Percentiles rank a stretch among this genome's conserved stretches.
phyloP scores from a whole-genome alignment of 2,113 vertebrate genomes.

The Tupaia tana region DNA sequence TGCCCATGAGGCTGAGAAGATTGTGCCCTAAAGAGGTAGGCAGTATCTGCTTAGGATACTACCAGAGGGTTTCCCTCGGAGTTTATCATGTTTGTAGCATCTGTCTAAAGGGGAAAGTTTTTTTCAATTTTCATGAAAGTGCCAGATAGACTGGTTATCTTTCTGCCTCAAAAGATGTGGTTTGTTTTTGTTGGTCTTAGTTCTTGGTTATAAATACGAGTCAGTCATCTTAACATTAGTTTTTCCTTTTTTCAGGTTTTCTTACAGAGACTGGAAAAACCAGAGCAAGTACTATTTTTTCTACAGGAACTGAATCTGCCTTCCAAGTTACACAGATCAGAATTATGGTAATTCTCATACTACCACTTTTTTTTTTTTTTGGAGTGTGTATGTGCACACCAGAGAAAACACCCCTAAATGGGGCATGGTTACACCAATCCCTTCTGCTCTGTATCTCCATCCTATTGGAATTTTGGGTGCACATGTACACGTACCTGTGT shows the following conservation, averaged over 20 bases:
- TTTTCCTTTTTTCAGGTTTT: conserved; percentile 90
- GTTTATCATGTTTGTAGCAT: not conserved
- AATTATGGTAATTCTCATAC: conserved; percentile 91
- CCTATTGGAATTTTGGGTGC: no score
- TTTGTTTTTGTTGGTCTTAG: conserved; percentile 31
- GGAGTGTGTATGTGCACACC: no score
- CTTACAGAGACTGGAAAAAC: conserved; percentile 96
- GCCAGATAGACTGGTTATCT: not conserved
- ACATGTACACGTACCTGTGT: no score
- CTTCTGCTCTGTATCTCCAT: no score
- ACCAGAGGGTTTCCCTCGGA: no score
- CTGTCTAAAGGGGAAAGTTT: not conserved
- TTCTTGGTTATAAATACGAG: conserved; percentile 10
- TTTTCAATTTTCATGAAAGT: not conserved
- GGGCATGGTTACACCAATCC: no score
- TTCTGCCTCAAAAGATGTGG: not conserved
- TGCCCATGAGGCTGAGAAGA: not conserved
- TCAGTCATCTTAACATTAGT: conserved; percentile 41
- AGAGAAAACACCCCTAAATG: no score
- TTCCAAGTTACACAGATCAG: conserved; percentile 98
- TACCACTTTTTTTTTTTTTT: not conserved
- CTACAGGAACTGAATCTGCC: conserved; percentile 93
- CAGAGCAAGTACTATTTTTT: conserved; percentile 95
- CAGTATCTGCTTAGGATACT: not conserved
- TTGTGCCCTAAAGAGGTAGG: not conserved